phyloP scores from a whole-genome alignment of 2,113 vertebrate genomes.

The Natator depressus region DNA sequence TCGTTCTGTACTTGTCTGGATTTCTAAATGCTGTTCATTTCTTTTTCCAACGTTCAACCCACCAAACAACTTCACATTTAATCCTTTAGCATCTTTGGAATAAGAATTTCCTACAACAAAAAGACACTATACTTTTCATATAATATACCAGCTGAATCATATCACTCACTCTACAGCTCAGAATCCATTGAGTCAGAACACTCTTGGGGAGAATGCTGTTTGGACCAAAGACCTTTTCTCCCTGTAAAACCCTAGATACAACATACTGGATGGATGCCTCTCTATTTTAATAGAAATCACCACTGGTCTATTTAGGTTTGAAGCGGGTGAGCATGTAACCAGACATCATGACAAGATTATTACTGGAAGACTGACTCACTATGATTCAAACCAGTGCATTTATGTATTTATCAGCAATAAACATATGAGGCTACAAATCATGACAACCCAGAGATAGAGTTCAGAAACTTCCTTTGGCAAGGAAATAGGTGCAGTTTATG shows the following conservation, averaged over 20 bases:
- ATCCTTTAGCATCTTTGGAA: not conserved
- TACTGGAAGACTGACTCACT: not conserved
- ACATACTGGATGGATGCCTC: not conserved
- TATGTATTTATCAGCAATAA: not conserved
- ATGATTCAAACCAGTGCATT: not conserved
- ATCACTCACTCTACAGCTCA: not conserved
- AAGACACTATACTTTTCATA: not conserved
- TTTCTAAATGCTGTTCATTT: slow-evolving; percentile 37
- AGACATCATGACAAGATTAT: slow-evolving; percentile 7
- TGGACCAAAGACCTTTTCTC: accelerated
- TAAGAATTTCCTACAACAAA: not conserved
- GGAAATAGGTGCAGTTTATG: not conserved
- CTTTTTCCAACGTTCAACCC: slow-evolving; percentile 35
- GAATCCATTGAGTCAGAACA: not conserved
- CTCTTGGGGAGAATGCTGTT: not conserved
- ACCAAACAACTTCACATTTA: not conserved
- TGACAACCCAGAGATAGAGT: not conserved
- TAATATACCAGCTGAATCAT: accelerated
- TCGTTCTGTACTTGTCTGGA: slow-evolving; percentile 37
- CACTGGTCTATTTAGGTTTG: not conserved
- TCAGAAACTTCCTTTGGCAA: not conserved
- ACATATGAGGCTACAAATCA: not conserved
- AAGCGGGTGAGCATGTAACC: not conserved
- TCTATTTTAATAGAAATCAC: not conserved
- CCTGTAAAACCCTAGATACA: not conserved